phyloP scores from a whole-genome alignment of 2,113 vertebrate genomes.

The Vulpes vulpes region DNA sequence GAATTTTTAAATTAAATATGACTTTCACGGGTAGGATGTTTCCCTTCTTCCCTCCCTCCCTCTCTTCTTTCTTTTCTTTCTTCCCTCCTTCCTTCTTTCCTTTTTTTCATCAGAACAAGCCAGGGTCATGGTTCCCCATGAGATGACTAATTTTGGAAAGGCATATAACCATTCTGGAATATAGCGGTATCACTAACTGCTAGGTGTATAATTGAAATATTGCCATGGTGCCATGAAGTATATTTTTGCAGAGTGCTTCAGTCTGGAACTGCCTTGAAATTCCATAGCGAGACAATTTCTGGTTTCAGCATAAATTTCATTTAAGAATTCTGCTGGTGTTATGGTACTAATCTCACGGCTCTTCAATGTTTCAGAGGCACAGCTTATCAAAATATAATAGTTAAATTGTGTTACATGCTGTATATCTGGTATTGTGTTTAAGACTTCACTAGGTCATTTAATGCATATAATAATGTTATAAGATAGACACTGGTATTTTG shows the following conservation, averaged over 20 bases:
- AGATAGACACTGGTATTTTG: background rate
- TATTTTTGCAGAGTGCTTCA: background rate
- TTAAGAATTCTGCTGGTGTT: background rate
- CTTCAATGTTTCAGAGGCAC: background rate
- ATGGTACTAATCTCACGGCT: background rate
- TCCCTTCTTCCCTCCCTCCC: background rate
- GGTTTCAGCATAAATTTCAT: background rate
- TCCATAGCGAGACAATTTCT: background rate
- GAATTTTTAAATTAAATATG: background rate
- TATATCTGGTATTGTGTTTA: background rate
- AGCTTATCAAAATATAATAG: background rate
- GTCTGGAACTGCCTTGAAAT: slow-evolving; percentile 21
- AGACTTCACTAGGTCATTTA: background rate
- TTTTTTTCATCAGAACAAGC: background rate
- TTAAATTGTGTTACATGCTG: background rate
- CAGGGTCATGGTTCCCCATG: background rate
- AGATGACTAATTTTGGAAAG: background rate
- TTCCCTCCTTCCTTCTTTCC: background rate
- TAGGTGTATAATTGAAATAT: background rate
- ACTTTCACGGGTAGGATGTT: background rate
- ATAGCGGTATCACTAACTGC: background rate
- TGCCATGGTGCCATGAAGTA: background rate
- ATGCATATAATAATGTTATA: background rate
- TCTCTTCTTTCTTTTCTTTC: rapidly evolving
- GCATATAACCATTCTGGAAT: background rate